Conservation (phyloP, 1,140 invertebrate species). For the Drosophila albomicans region DNA sequence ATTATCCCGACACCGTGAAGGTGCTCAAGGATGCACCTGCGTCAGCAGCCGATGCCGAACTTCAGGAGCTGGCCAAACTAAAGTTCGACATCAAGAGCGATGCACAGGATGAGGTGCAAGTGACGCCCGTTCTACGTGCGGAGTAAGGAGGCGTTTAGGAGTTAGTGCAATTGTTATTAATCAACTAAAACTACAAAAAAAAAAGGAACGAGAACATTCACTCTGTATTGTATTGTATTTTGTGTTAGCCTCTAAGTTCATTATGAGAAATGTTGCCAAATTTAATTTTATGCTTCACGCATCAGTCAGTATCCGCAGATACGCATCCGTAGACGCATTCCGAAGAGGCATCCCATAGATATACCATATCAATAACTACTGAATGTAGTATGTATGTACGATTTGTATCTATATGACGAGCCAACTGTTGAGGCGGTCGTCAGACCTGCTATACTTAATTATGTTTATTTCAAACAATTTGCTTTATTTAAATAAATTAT, state of each 20-base stretch:
- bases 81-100: constrained; percentile 81
- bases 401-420: constrained; percentile 1
- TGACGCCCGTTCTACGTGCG: constrained; percentile 63
- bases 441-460: constrained; percentile 68
- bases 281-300: constrained; percentile 78
- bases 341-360: neutral
- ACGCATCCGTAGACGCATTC: constrained; percentile 8
- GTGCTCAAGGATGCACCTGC: constrained; percentile 50
- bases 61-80: constrained; percentile 74
- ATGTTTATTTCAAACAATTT: constrained; percentile 73
- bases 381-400: neutral
- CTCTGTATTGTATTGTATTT: constrained; percentile 55
- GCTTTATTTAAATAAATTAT: constrained; percentile 82
- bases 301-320: constrained; percentile 70
- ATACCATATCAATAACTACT: neutral
- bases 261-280: constrained; percentile 82
- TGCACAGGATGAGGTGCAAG: constrained; percentile 69
- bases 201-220: constrained; percentile 13
- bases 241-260: constrained; percentile 79
- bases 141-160: constrained; percentile 38
- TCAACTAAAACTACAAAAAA: constrained; percentile 15
- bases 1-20: constrained; percentile 80
- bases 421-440: constrained; percentile 57
- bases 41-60: constrained; percentile 48
- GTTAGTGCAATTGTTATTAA: constrained; percentile 75